These are phyloP conservation scores for Eilema depressum DNA, from an alignment of 2,888 invertebrate species.

Conservation along the genomic window DNA sequence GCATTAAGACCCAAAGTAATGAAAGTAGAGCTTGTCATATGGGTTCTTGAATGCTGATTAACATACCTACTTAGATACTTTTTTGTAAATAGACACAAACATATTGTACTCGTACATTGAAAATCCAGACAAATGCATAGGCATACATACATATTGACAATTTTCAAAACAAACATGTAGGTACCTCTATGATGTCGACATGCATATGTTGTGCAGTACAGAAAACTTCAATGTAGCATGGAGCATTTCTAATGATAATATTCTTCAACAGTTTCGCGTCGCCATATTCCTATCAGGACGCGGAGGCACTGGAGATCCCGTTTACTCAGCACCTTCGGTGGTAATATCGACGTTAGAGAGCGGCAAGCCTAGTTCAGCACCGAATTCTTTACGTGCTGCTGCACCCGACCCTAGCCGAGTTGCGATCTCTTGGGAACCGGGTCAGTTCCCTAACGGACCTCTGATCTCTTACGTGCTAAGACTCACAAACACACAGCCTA, in stretches of 20 bases:
- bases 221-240: not conserved
- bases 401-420: conserved; percentile 94
- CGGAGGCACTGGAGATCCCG: conserved; percentile 89
- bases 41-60: no score
- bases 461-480: conserved; percentile 94
- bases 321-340: conserved; percentile 91
- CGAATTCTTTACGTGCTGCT: conserved; percentile 91
- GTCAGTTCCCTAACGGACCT: conserved; percentile 95
- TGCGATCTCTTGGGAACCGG: conserved; percentile 95
- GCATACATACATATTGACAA: no score
- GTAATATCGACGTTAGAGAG: conserved; percentile 91
- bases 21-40: no score
- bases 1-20: no score
- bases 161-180: not conserved
- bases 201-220: not conserved
- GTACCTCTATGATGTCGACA: not conserved
- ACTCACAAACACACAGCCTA: conserved; percentile 87
- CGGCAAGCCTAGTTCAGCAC: conserved; percentile 92
- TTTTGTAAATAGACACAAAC: no score
- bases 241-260: not conserved
- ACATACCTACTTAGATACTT: not conserved
- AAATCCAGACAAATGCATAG: no score
- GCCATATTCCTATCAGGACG: conserved; percentile 92
- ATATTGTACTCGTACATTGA: no score
- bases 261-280: conserved; percentile 91